Percentiles rank a stretch among this genome's conserved stretches.
These are phyloP conservation scores for Luperina testacea DNA, from an alignment of 2,888 invertebrate species.

Conservation along the genomic window DNA sequence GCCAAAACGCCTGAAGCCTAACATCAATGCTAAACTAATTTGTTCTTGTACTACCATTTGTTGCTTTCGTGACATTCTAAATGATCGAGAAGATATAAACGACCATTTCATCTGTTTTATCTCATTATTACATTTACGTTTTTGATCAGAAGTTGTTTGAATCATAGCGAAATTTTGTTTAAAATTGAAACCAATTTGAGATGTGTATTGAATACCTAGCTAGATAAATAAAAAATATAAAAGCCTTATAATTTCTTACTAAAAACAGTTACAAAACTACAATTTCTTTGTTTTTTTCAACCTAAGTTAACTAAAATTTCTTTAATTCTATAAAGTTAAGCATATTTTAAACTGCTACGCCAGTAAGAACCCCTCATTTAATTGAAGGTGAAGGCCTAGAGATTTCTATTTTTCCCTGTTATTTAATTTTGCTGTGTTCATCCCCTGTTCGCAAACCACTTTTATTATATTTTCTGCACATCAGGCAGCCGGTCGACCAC, in stretches of 20 bases:
- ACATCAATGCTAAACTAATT: constrained; percentile 20
- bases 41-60: constrained; percentile 27
- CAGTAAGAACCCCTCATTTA: not conserved
- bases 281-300: no score
- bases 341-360: not conserved
- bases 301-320: no score
- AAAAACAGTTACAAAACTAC: no score
- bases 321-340: no score
- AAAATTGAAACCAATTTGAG: not conserved
- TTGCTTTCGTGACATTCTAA: constrained; percentile 36
- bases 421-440: no score
- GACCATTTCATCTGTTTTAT: constrained; percentile 14
- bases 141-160: not conserved
- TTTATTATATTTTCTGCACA: no score
- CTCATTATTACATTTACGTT: constrained; percentile 13
- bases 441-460: no score
- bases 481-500: no score
- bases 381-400: not conserved
- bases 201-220: not conserved
- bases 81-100: constrained; percentile 3
- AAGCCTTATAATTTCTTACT: no score
- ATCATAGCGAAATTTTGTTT: not conserved
- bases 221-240: no score
- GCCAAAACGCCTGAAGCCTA: not conserved
- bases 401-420: not conserved